Conservation (phyloP, 2,113 vertebrate genomes). For the Gyps fulvus region DNA sequence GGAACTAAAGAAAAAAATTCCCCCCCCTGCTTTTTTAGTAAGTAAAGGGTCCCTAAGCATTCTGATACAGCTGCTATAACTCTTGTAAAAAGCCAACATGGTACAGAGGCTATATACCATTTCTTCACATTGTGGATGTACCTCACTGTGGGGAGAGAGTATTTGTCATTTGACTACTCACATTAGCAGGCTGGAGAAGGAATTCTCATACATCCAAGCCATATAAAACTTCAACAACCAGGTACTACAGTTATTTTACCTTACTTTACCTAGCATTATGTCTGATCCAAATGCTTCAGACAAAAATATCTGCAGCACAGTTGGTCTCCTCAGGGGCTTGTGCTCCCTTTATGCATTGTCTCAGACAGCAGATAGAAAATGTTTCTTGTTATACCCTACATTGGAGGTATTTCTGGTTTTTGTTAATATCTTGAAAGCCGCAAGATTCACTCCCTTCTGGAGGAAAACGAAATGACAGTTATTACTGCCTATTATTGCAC, state of each 20-base stretch:
- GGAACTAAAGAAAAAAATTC: not conserved
- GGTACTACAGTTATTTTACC: not conserved
- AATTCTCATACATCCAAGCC: not conserved
- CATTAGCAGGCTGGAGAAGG: not conserved
- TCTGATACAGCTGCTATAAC: not conserved
- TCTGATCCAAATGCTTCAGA: constrained; percentile 1
- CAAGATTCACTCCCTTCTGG: not conserved
- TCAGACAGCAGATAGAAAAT: not conserved
- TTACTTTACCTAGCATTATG: not conserved
- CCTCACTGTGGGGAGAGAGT: not conserved
- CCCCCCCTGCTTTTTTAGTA: not conserved
- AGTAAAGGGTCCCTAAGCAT: not conserved
- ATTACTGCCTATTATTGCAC: not conserved
- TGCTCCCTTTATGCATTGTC: not conserved
- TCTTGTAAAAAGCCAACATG: not conserved
- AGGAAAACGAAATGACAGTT: constrained; percentile 21
- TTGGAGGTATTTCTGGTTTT: not conserved
- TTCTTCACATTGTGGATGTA: not conserved
- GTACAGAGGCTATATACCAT: not conserved
- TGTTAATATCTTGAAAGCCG: not conserved
- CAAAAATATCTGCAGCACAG: constrained; percentile 22
- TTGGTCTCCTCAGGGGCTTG: not conserved
- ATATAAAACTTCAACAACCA: not conserved
- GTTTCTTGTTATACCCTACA: not conserved
- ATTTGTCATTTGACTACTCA: not conserved